These are phyloP conservation scores for Arctopsyche grandis DNA, from an alignment of 1,140 invertebrate genomes.

Conservation along the genomic window DNA sequence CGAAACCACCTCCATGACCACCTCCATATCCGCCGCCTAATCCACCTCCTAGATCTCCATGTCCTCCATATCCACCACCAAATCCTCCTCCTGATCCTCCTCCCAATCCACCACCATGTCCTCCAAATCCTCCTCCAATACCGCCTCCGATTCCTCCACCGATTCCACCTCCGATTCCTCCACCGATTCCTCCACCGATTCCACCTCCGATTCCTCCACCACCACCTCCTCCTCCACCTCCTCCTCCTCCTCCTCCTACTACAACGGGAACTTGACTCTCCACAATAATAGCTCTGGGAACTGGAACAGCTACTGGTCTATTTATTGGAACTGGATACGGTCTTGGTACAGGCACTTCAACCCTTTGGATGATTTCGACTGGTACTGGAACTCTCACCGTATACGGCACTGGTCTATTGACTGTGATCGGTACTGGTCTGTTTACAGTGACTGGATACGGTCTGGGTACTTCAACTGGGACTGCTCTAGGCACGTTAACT, in stretches of 20 bases:
- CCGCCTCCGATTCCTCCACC: not conserved
- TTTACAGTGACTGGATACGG: conserved; percentile 58
- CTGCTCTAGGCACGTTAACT: conserved; percentile 68
- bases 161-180: not conserved
- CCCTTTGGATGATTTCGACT: conserved; percentile 58
- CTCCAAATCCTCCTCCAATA: conserved; percentile 30
- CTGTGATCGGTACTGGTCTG: conserved; percentile 56
- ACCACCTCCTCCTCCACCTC: conserved; percentile 48
- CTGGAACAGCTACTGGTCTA: conserved; percentile 46
- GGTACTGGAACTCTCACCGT: conserved; percentile 55
- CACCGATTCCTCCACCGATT: not conserved
- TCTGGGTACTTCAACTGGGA: conserved; percentile 59
- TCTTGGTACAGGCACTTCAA: conserved; percentile 56
- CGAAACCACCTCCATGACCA: not conserved
- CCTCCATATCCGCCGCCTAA: not conserved
- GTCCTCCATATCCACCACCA: conserved; percentile 50
- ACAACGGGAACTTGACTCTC: conserved; percentile 51
- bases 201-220: conserved; percentile 41
- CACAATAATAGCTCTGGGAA: conserved; percentile 42
- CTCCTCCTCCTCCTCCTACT: conserved; percentile 56
- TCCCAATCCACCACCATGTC: not conserved
- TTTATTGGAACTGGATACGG: conserved; percentile 45
- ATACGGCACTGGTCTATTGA: conserved; percentile 52
- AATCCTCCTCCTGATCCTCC: not conserved
- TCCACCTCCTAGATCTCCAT: conserved; percentile 42